Percentiles rank a stretch among this genome's conserved stretches.
phyloP scores from a whole-genome alignment of 2,888 invertebrate species.

The Xestia sexstrigata region DNA sequence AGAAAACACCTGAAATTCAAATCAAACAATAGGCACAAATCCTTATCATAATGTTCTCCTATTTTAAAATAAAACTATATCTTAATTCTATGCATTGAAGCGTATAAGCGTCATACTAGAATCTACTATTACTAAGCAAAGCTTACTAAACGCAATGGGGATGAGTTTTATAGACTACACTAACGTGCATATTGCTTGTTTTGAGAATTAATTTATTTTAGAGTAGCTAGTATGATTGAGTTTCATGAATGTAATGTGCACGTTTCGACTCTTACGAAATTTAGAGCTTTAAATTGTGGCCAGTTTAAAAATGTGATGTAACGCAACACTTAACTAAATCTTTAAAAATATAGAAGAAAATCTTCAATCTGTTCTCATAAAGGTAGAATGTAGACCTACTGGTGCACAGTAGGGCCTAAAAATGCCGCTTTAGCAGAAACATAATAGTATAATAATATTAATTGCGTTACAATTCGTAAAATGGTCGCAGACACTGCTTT shows the following conservation, averaged over 20 bases:
- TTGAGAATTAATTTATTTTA: conserved; percentile 64
- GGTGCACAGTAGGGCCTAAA: background rate
- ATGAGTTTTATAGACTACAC: conserved; percentile 66
- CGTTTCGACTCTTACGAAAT: background rate
- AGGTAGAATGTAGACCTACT: background rate
- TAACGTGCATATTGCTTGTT: conserved; percentile 88
- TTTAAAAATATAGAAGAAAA: background rate
- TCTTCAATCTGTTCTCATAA: background rate
- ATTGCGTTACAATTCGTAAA: too few relatives aligned
- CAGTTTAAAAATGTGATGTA: background rate
- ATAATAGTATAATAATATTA: too few relatives aligned
- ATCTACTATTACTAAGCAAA: conserved; percentile 67
- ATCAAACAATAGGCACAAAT: conserved; percentile 84
- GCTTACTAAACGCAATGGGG: conserved; percentile 68
- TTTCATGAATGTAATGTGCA: conserved; percentile 28
- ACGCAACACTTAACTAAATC: too few relatives aligned
- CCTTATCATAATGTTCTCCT: conserved; percentile 52
- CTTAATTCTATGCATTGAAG: conserved; percentile 65
- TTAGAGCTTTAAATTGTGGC: background rate
- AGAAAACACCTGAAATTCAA: conserved; percentile 79
- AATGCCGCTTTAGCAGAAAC: too few relatives aligned
- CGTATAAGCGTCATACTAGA: conserved; percentile 63
- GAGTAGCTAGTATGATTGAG: conserved; percentile 29
- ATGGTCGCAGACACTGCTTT: too few relatives aligned
- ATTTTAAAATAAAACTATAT: conserved; percentile 52